phyloP scores from a whole-genome alignment of 2,113 vertebrate species.

The Pomatostomus ruficeps region DNA sequence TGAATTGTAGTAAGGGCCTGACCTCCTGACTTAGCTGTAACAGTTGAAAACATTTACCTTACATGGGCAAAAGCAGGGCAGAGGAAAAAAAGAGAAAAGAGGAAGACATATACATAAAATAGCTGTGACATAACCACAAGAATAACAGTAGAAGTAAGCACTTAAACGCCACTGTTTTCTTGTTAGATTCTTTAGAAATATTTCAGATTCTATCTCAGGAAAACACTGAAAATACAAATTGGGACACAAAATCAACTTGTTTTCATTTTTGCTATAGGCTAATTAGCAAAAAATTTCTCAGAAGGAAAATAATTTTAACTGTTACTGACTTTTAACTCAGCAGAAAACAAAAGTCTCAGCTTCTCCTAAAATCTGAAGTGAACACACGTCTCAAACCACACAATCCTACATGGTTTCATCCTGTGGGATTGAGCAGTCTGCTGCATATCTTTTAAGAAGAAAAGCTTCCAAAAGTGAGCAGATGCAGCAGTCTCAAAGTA shows the following conservation, averaged over 20 bases:
- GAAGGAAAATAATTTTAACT: not conserved
- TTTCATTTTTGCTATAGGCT: not conserved
- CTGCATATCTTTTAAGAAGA: not conserved
- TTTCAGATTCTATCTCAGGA: not conserved
- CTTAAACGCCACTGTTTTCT: not conserved
- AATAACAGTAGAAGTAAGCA: not conserved
- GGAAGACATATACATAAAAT: not conserved
- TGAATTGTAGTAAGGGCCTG: not conserved
- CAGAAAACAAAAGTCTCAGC: not conserved
- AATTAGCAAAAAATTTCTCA: not conserved
- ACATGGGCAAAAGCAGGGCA: conserved; percentile 55
- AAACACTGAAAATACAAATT: not conserved
- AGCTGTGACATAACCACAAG: conserved; percentile 31
- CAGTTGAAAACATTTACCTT: conserved; percentile 50
- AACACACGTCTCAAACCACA: not conserved
- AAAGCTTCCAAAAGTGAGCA: not conserved
- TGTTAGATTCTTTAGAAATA: not conserved
- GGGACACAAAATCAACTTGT: not conserved
- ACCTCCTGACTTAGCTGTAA: not conserved
- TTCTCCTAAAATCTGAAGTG: not conserved
- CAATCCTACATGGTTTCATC: not conserved
- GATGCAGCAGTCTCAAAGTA: not conserved
- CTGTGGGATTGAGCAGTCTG: not conserved
- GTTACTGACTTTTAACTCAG: not conserved
- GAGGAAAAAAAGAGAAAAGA: not conserved